These are phyloP conservation scores for Theodoxus fluviatilis DNA, from an alignment of 2,888 invertebrate genomes.

Conservation along the genomic window DNA sequence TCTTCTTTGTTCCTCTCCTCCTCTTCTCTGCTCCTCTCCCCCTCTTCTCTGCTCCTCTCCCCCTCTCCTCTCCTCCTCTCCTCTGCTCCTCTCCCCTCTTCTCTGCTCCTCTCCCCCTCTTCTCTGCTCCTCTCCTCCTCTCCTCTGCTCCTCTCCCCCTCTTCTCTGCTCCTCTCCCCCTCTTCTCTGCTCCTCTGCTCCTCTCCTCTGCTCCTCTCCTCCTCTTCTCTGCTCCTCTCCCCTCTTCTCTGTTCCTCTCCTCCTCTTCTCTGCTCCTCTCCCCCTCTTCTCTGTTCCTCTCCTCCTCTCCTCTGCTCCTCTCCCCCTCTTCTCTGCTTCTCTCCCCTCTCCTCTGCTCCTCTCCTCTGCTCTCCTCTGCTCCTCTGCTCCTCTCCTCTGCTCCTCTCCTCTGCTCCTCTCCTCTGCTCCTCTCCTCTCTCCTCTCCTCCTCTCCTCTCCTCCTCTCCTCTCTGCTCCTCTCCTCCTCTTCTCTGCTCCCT, in stretches of 20 bases:
- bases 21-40: too few relatives aligned
- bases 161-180: neutral
- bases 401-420: neutral
- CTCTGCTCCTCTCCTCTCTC: neutral
- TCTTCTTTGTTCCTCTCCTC: too few relatives aligned
- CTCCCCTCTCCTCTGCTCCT: neutral
- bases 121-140: neutral
- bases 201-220: neutral
- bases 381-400: neutral
- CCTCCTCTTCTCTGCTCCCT: neutral
- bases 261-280: conserved; percentile 3
- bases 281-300: neutral
- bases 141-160: neutral
- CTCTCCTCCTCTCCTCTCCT: neutral
- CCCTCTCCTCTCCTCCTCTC: too few relatives aligned
- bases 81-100: too few relatives aligned
- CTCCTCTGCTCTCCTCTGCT: neutral
- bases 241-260: neutral
- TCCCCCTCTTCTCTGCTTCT: neutral
- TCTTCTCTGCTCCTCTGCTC: neutral
- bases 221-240: neutral
- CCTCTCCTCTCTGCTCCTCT: neutral
- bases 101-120: too few relatives aligned
- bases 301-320: conserved; percentile 14
- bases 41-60: too few relatives aligned